phyloP scores from a whole-genome alignment of 2,888 invertebrate genomes.

The Parapristionchus giblindavisi region DNA sequence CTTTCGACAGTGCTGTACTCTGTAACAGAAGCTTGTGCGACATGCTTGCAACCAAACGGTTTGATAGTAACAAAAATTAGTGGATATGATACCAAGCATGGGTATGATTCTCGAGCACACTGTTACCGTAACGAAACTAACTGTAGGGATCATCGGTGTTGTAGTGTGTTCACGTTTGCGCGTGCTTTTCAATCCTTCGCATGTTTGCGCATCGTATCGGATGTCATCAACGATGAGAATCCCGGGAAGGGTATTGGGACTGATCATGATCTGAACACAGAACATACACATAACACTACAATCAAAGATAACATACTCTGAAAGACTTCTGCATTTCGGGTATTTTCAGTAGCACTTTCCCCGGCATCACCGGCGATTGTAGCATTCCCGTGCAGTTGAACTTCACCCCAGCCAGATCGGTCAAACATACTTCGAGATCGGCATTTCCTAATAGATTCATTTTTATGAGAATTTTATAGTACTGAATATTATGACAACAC shows the following conservation, averaged over 20 bases:
- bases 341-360: conserved; percentile 66
- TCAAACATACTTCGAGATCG: conserved; percentile 66
- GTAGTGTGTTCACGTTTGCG: conserved; percentile 6
- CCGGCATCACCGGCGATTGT: conserved; percentile 63
- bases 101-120: too few relatives aligned
- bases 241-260: conserved; percentile 58
- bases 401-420: conserved; percentile 52
- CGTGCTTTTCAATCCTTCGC: conserved; percentile 40
- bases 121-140: not conserved
- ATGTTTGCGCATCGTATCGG: conserved; percentile 61
- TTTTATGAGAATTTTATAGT: too few relatives aligned
- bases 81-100: too few relatives aligned
- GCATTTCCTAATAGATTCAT: too few relatives aligned
- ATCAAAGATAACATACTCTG: conserved; percentile 47
- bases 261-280: conserved; percentile 58
- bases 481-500: too few relatives aligned
- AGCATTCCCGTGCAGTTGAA: conserved; percentile 68
- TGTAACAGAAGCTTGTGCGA: too few relatives aligned
- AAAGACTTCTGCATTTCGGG: conserved; percentile 63
- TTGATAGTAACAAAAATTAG: too few relatives aligned
- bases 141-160: not conserved
- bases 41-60: too few relatives aligned
- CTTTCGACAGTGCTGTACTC: too few relatives aligned
- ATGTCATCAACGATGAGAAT: conserved; percentile 65
- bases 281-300: not conserved